Percentiles rank a stretch among this genome's conserved stretches.
Conservation (phyloP, 2,113 vertebrate species). For the Vulpes lagopus region DNA sequence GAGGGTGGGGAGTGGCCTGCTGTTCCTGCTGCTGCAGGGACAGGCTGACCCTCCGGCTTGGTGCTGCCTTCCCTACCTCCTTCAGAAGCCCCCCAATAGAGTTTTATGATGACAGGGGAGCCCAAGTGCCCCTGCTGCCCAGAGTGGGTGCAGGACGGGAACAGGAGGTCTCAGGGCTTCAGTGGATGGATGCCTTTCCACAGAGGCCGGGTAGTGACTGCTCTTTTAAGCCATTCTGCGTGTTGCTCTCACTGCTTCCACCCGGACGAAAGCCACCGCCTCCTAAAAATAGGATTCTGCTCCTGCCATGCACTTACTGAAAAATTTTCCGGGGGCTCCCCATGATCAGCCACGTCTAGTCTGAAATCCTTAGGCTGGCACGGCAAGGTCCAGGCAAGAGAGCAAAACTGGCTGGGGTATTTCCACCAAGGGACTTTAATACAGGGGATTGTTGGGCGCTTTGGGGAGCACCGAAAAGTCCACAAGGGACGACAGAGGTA, state of each 20-base stretch:
- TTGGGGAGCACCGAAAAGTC: not conserved
- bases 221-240: not conserved
- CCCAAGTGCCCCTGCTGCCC: not conserved
- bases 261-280: not conserved
- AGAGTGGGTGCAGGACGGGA: not conserved
- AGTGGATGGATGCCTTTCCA: not conserved
- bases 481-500: not conserved
- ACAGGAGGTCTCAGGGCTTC: fast-evolving
- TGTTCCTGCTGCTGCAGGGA: not conserved
- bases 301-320: not conserved
- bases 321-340: not conserved
- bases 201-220: not conserved
- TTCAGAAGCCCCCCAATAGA: fast-evolving
- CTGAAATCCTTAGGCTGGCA: not conserved
- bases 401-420: fast-evolving
- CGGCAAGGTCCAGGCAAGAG: not conserved
- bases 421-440: not conserved
- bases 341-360: fast-evolving
- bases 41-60: fast-evolving
- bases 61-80: not conserved
- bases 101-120: not conserved
- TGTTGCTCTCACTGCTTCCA: not conserved
- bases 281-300: not conserved
- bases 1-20: fast-evolving
- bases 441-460: fast-evolving